These are phyloP conservation scores for Eriosoma lanigerum DNA, from an alignment of 1,140 invertebrate genomes.

Conservation along the genomic window DNA sequence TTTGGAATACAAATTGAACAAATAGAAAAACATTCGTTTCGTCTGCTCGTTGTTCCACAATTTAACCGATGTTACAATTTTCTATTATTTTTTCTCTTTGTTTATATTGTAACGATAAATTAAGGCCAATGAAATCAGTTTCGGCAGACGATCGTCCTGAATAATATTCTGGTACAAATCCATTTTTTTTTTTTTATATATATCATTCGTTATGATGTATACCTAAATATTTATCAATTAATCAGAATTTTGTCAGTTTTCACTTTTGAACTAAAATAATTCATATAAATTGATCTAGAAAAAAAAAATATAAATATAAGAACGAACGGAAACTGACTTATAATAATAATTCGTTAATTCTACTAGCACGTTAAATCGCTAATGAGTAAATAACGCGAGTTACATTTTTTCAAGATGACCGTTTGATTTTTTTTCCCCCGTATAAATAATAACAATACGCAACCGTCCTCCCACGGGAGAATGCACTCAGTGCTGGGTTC, in stretches of 20 bases:
- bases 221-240: not conserved
- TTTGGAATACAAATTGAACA: too few species aligned
- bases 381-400: not conserved
- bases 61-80: too few species aligned
- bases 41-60: too few species aligned
- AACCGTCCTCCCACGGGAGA: too few species aligned
- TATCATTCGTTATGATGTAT: not conserved
- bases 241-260: not conserved
- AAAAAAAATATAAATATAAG: too few species aligned
- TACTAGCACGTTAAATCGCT: not conserved
- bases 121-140: constrained; percentile 42
- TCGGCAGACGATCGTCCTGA: constrained; percentile 31
- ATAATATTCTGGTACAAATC: constrained; percentile 38
- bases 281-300: not conserved
- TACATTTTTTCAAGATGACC: not conserved
- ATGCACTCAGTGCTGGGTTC: too few species aligned
- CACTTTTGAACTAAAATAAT: constrained; percentile 29
- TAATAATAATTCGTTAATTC: not conserved
- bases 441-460: too few species aligned
- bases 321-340: too few species aligned
- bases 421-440: not conserved
- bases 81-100: not conserved
- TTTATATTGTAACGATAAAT: constrained; percentile 13
- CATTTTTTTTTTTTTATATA: constrained; percentile 4
- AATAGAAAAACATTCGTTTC: too few species aligned